A percentile compares a stretch with the other conserved stretches of the same genome.
Conservation (phyloP, 2,797 vertebrate genomes). For the Stomatorhinus walkeri region DNA sequence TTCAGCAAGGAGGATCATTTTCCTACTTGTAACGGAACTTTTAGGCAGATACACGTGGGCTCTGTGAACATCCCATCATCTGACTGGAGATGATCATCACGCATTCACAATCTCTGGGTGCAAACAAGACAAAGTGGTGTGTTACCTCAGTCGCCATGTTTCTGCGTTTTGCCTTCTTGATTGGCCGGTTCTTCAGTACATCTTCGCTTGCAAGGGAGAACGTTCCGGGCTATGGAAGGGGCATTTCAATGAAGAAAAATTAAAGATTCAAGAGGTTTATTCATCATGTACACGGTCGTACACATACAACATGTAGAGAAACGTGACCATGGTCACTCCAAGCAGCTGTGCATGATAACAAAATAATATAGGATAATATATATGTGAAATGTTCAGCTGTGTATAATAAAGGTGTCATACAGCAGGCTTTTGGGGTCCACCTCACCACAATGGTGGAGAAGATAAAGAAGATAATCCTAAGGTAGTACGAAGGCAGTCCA, state of each 20-base stretch:
- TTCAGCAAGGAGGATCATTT: neutral
- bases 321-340: too few relatives aligned
- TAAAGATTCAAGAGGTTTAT: neutral
- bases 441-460: neutral
- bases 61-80: neutral
- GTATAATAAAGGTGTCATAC: neutral
- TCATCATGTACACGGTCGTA: too few relatives aligned
- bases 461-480: neutral
- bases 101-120: neutral
- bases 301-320: too few relatives aligned
- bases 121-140: neutral
- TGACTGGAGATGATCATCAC: neutral
- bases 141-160: constrained; percentile 69
- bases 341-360: too few relatives aligned
- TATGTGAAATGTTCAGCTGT: too few relatives aligned
- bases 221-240: constrained; percentile 70
- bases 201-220: constrained; percentile 86
- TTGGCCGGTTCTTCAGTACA: constrained; percentile 82
- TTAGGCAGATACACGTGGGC: neutral
- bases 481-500: neutral
- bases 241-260: neutral
- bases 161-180: constrained; percentile 92
- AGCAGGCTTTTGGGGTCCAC: neutral
- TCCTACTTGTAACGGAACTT: neutral
- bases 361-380: too few relatives aligned